phyloP scores from a whole-genome alignment of 2,113 vertebrate species.

The Nematolebias whitei region DNA sequence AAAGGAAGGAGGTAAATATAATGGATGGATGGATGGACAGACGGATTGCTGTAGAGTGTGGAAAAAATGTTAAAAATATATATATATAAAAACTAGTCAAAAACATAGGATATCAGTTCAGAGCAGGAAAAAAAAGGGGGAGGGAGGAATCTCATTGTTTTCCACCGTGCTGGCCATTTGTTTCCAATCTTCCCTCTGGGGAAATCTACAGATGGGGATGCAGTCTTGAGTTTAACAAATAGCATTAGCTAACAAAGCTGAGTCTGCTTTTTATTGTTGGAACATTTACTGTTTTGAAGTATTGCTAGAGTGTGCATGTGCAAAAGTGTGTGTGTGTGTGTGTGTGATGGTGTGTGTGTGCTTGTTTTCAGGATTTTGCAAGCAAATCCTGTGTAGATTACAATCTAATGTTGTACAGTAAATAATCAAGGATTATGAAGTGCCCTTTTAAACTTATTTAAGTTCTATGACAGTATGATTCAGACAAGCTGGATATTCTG shows the following conservation, averaged over 20 bases:
- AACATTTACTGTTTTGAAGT: constrained; percentile 25
- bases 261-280: constrained; percentile 54
- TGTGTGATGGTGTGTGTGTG: no score
- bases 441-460: no score
- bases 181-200: constrained; percentile 53
- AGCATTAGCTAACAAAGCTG: constrained; percentile 67
- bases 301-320: not conserved
- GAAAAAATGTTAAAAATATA: not conserved
- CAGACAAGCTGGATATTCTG: no score
- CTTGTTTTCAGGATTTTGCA: not conserved
- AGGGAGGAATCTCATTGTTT: constrained; percentile 19
- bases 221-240: constrained; percentile 59
- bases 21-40: no score
- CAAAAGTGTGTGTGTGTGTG: not conserved
- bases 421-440: no score
- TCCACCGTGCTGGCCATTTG: constrained; percentile 33
- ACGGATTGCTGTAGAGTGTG: not conserved
- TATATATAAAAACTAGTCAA: no score
- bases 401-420: not conserved
- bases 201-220: constrained; percentile 59
- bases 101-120: not conserved
- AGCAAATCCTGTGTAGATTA: not conserved
- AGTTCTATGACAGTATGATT: no score
- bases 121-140: constrained; percentile 1
- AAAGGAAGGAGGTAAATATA: no score